Conservation (phyloP, 2,113 vertebrate species). For the Pachypanchax playfairii region DNA sequence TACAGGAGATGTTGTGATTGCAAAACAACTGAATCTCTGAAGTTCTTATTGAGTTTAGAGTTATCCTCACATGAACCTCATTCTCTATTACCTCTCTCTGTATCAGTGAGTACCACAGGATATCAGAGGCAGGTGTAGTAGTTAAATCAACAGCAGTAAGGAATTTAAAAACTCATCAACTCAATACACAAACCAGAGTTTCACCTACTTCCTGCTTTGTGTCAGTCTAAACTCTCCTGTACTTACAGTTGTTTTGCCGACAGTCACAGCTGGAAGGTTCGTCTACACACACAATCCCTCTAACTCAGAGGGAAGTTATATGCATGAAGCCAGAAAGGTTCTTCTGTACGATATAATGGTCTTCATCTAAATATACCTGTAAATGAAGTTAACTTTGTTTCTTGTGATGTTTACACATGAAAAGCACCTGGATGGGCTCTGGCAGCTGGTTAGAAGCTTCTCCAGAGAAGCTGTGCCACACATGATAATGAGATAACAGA, state of each 20-base stretch:
- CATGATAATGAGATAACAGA: constrained; percentile 33
- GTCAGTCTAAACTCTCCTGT: no score
- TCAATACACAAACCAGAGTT: constrained; percentile 14
- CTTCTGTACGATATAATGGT: constrained; percentile 11
- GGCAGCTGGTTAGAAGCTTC: not conserved
- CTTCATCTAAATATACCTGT: not conserved
- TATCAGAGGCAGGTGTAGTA: constrained; percentile 7
- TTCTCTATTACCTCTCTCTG: constrained; percentile 5
- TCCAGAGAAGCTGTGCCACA: constrained; percentile 22
- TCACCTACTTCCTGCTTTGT: constrained; percentile 18
- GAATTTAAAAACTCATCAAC: constrained; percentile 9
- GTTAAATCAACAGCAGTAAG: no score
- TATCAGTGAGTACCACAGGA: not conserved
- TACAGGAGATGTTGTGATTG: not conserved
- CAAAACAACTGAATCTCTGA: constrained; percentile 6
- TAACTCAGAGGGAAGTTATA: constrained; percentile 19
- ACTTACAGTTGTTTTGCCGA: constrained; percentile 32
- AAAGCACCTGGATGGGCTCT: constrained; percentile 18
- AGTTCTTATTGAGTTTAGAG: constrained; percentile 10
- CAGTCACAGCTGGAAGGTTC: constrained; percentile 28
- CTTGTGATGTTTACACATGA: constrained; percentile 8
- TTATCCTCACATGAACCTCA: constrained; percentile 20
- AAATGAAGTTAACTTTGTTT: not conserved
- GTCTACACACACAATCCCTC: constrained; percentile 24
- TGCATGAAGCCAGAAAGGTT: constrained; percentile 7